Base-by-base conservation (phyloP, 2,888 invertebrate genomes). In the Apamea anceps region DNA sequence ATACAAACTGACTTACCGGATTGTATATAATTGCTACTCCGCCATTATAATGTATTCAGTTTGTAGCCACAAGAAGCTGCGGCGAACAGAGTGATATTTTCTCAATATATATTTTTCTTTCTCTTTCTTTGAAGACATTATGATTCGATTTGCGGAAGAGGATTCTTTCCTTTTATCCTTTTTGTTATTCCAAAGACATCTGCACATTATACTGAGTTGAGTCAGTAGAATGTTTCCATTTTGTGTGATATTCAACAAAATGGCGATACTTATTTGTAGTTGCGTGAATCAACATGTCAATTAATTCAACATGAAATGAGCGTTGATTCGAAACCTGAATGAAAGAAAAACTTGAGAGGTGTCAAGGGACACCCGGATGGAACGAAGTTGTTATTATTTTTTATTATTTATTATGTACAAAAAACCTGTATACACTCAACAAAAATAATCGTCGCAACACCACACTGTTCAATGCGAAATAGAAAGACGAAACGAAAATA, bases 81-180 rank as follows among this genome's bases (percentile, higher is more conserved):
- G 65, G 57, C 25, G 67, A 60, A 84, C 68, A 28, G 28, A 74
- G 66, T 72, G 71, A 81, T 82, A 88, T 87, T 85, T 79, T 72
- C 73, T 72, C 72, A 73, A 81, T 57, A n/a, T n/a, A n/a, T n/a
- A n/a, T n/a, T n/a, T n/a, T n/a, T n/a, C n/a, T n/a, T n/a, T 25
- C 3, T 45, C 18, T 60, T 63, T 80, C 75, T 87, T 73, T 74
- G 80, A 80, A 73, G 84, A 80, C 84, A 85, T 89, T 89, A 84
- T 89, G 87, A 87, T 89, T 89, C 87, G 90, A 88, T 89, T 89
- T 89, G 81, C 77, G 81, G 75, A 78, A 77, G n/a, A 79, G 76
- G 73, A 80, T 81, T 77, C 42, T 45, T 80, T 72, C 60, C 74
- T 75, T 76, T 73, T 77, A 83, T 83, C 77, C 73, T 79, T 87